Conservation (phyloP, 2,888 invertebrate genomes). For the Acanthoscelides obtectus region DNA sequence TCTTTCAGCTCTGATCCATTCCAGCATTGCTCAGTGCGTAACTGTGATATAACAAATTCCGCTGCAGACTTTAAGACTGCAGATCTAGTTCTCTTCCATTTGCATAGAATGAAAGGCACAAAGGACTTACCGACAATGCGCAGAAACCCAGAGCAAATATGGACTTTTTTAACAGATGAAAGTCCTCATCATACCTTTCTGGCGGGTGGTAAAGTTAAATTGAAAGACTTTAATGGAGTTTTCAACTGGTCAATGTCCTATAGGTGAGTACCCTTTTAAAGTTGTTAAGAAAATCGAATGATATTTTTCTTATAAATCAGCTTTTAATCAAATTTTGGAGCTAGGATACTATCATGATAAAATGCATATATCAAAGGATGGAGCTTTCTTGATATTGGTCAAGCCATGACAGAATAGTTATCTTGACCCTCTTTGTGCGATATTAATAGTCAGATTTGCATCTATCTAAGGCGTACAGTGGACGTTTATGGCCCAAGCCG, state of each 20-base stretch:
- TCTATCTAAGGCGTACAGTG: too few relatives aligned
- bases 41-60: slow-evolving; percentile 58
- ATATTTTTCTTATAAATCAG: too few relatives aligned
- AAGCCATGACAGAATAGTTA: too few relatives aligned
- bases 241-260: slow-evolving; percentile 73
- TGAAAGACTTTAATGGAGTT: slow-evolving; percentile 52
- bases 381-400: too few relatives aligned
- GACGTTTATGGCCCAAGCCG: too few relatives aligned
- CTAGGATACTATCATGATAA: too few relatives aligned
- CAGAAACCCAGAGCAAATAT: slow-evolving; percentile 53
- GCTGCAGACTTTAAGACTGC: slow-evolving; percentile 49
- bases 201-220: slow-evolving; percentile 38
- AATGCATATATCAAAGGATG: too few relatives aligned
- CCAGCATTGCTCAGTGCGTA: slow-evolving; percentile 55
- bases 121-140: slow-evolving; percentile 51
- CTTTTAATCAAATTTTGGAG: too few relatives aligned
- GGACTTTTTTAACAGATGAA: slow-evolving; percentile 69
- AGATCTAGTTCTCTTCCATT: slow-evolving; percentile 62
- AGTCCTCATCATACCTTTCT: slow-evolving; percentile 59
- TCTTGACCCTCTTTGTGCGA: too few relatives aligned
- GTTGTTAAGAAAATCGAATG: too few relatives aligned
- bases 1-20: slow-evolving; percentile 53
- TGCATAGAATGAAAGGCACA: slow-evolving; percentile 49
- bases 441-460: too few relatives aligned
- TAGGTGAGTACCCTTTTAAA: slow-evolving; percentile 49